Evolutionary conservation across 2,113 vertebrate genomes (phyloP).

Genomic region (Oreochromis spilurus): DNA sequence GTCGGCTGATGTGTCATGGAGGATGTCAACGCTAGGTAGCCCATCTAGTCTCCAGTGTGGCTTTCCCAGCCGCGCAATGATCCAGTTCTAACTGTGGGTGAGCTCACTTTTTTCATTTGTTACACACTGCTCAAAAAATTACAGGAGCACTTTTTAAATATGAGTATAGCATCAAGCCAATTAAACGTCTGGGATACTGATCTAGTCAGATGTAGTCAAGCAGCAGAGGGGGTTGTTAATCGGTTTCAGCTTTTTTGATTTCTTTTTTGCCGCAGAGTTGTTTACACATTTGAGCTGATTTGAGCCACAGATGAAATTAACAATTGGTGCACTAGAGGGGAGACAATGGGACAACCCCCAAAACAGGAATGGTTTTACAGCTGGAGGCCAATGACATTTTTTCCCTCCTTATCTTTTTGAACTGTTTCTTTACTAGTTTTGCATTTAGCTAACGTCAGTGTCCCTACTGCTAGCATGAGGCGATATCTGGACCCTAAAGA

Average conservation of each 20-base stretch:
- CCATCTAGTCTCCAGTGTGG: conserved; percentile 56
- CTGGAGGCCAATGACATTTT: background rate
- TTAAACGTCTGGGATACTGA: background rate
- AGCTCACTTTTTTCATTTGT: conserved; percentile 48
- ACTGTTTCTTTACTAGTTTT: background rate
- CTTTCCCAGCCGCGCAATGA: conserved; percentile 82
- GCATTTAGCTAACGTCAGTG: background rate
- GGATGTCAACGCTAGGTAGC: conserved; percentile 14
- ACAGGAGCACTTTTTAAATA: background rate
- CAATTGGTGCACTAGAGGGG: background rate
- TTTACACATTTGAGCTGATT: no score
- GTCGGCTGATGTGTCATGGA: conserved; percentile 33
- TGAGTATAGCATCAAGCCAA: background rate
- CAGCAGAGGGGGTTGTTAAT: background rate
- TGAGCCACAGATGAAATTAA: background rate
- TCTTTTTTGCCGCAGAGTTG: no score
- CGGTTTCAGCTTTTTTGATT: background rate
- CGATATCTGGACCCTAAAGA: background rate
- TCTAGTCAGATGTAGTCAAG: background rate
- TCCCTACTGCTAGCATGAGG: background rate
- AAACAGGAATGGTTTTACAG: background rate
- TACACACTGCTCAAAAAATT: background rate
- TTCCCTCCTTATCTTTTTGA: background rate
- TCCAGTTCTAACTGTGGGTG: conserved; percentile 88
- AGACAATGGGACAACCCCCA: background rate